Evolutionary conservation across 1,140 invertebrate genomes (phyloP).

Genomic region (Bradynema listronoti): DNA sequence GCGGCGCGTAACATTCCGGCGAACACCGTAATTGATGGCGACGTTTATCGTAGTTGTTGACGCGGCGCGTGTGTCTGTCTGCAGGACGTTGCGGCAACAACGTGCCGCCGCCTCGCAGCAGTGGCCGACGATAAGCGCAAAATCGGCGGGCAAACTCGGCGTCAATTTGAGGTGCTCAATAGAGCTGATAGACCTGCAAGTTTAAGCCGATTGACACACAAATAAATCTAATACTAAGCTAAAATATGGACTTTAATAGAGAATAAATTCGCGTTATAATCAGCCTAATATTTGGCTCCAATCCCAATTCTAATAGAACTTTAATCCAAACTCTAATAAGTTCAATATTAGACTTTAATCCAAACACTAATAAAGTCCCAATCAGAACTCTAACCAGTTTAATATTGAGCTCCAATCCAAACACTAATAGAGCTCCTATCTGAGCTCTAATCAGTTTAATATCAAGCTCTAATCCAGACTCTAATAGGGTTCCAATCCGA

Average conservation of each 20-base stretch:
- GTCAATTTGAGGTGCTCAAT: constrained; percentile 18
- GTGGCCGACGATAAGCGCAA: constrained; percentile 12
- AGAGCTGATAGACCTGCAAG: constrained; percentile 18
- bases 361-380: background rate
- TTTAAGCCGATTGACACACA: background rate
- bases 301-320: background rate
- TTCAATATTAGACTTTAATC: background rate
- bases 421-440: background rate
- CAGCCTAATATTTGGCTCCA: background rate
- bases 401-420: background rate
- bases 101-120: constrained; percentile 28
- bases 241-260: background rate
- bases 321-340: background rate
- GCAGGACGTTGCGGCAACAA: constrained; percentile 25
- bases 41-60: background rate
- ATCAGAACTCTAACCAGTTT: background rate
- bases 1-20: constrained; percentile 1
- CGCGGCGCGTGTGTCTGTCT: constrained; percentile 3
- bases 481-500: background rate
- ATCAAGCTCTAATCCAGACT: background rate
- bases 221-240: background rate
- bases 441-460: background rate
- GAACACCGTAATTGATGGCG: constrained; percentile 6
- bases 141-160: constrained; percentile 21
- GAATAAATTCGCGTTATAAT: background rate